Conservation (phyloP, 1,140 invertebrate species). For the Lutraria rhynchaena region DNA sequence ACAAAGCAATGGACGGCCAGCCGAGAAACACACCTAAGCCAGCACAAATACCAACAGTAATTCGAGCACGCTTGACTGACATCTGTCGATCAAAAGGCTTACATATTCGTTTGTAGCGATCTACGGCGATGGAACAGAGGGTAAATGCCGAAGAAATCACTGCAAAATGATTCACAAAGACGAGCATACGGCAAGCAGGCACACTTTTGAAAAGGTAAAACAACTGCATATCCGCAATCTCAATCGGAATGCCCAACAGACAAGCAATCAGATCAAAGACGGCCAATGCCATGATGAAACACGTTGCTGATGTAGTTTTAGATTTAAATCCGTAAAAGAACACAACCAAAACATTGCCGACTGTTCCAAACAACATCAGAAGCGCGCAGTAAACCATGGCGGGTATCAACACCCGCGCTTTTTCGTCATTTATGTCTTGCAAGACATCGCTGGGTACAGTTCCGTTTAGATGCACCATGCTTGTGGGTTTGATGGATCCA, state of each 20-base stretch:
- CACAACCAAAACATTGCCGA: constrained; percentile 69
- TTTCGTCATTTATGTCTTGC: constrained; percentile 61
- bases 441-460: constrained; percentile 31
- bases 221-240: constrained; percentile 64
- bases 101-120: constrained; percentile 72
- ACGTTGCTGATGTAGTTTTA: constrained; percentile 63
- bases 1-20: constrained; percentile 52
- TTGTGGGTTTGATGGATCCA: too few species aligned
- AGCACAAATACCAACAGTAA: constrained; percentile 32
- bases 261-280: constrained; percentile 71
- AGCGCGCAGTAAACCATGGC: constrained; percentile 62
- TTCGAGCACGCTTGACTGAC: constrained; percentile 19
- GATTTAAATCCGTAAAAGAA: constrained; percentile 70
- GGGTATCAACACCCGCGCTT: constrained; percentile 61
- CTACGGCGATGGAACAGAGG: constrained; percentile 68
- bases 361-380: constrained; percentile 67
- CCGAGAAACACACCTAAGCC: constrained; percentile 19
- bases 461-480: background rate
- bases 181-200: constrained; percentile 64
- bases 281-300: constrained; percentile 66
- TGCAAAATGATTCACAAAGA: constrained; percentile 70
- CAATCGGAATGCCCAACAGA: constrained; percentile 70
- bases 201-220: constrained; percentile 66
- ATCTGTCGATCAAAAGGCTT: constrained; percentile 61
- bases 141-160: constrained; percentile 67